A percentile compares a stretch with the other conserved stretches of the same genome.
phyloP scores from a whole-genome alignment of 2,113 vertebrate species.

The Epinephelus moara region DNA sequence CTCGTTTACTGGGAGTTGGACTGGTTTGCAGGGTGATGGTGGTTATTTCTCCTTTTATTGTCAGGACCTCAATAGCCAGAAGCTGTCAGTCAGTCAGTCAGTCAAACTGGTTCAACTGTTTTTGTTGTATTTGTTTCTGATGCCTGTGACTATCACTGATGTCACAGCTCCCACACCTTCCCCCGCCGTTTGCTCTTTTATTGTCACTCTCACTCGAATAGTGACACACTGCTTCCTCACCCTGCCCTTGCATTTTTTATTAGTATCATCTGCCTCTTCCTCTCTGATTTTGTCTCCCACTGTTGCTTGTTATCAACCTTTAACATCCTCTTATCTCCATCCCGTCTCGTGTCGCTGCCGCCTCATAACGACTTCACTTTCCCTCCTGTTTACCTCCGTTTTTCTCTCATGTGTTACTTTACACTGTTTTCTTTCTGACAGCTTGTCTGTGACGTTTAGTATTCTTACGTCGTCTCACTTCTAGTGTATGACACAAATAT shows the following conservation, averaged over 20 bases:
- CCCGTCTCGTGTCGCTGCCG: rapidly evolving
- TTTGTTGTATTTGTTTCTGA: conserved; percentile 5
- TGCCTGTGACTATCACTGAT: not conserved
- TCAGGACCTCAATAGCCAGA: conserved; percentile 15
- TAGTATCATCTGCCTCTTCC: not conserved
- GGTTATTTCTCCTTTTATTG: not conserved
- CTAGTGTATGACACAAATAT: conserved; percentile 41
- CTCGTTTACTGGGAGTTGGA: not conserved
- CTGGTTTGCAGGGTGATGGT: not conserved
- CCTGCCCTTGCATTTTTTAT: not conserved
- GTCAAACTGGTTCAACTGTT: conserved; percentile 63
- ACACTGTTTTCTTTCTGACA: not conserved
- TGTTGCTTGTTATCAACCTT: not conserved
- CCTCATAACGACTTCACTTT: not conserved
- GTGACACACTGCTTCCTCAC: conserved; percentile 10
- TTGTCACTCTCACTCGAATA: not conserved
- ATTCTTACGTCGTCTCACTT: not conserved
- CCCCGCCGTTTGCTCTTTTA: conserved; percentile 6
- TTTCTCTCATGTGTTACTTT: not conserved
- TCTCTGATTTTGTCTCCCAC: not conserved
- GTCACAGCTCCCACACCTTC: conserved; percentile 29
- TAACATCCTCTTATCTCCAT: not conserved
- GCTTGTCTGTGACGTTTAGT: not conserved
- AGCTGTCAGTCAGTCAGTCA: conserved; percentile 17
- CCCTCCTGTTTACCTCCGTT: not conserved